A percentile compares a stretch with the other conserved stretches of the same genome.
phyloP scores from a whole-genome alignment of 2,888 invertebrate species.

The Conchocele bisecta region DNA sequence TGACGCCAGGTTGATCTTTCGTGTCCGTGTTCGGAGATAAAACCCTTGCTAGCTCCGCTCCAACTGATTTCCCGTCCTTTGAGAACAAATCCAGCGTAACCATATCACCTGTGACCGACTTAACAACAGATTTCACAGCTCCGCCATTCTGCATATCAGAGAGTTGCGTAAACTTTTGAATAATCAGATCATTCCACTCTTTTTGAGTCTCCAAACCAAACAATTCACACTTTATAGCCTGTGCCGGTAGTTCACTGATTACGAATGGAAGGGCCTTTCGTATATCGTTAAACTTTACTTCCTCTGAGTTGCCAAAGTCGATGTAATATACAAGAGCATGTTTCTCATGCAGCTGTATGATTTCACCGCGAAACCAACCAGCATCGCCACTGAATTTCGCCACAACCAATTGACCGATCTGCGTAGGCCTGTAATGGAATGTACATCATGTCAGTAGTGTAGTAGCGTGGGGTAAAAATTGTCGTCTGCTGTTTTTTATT shows the following conservation, averaged over 20 bases:
- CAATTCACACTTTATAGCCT: slow-evolving; percentile 68
- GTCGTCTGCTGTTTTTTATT: too few relatives aligned
- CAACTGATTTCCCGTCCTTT: not conserved
- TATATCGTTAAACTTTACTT: slow-evolving; percentile 44
- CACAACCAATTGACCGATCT: slow-evolving; percentile 61
- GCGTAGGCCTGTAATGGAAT: slow-evolving; percentile 27
- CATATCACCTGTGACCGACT: slow-evolving; percentile 21
- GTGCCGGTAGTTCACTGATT: slow-evolving; percentile 58
- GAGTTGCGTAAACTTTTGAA: too few relatives aligned
- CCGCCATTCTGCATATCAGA: too few relatives aligned
- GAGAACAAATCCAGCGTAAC: slow-evolving; percentile 25
- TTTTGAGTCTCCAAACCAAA: slow-evolving; percentile 48
- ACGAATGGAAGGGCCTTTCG: slow-evolving; percentile 49
- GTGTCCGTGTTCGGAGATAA: not conserved
- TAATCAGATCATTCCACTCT: too few relatives aligned
- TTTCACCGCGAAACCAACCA: slow-evolving; percentile 69
- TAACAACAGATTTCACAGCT: slow-evolving; percentile 34
- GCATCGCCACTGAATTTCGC: slow-evolving; percentile 56
- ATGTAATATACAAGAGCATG: slow-evolving; percentile 64
- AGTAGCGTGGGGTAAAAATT: too few relatives aligned
- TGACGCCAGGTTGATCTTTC: not conserved
- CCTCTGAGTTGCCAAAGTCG: slow-evolving; percentile 77
- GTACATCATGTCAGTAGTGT: too few relatives aligned
- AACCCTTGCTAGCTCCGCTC: not conserved
- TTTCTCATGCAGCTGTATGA: slow-evolving; percentile 37